phyloP scores from a whole-genome alignment of 2,797 vertebrate species.

The Cottoperca gobio region DNA sequence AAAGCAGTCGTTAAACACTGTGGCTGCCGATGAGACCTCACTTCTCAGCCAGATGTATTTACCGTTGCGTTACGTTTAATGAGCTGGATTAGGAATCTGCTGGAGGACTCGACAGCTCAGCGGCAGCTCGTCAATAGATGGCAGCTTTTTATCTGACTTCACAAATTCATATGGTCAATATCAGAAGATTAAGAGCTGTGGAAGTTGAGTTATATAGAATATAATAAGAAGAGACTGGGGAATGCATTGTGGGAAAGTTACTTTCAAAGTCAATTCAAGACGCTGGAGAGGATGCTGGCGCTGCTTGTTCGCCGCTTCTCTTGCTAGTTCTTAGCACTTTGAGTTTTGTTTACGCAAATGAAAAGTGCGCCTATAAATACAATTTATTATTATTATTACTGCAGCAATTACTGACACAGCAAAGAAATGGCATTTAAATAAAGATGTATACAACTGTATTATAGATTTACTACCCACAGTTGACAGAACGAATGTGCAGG shows the following conservation, averaged over 20 bases:
- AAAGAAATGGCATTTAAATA: background rate
- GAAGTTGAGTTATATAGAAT: background rate
- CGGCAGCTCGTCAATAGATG: slow-evolving; percentile 20
- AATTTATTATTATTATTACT: too few species aligned
- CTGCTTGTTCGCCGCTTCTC: too few species aligned
- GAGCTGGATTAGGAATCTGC: slow-evolving; percentile 48
- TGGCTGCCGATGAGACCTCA: slow-evolving; percentile 17
- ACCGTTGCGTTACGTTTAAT: slow-evolving; percentile 44
- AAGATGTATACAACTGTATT: background rate
- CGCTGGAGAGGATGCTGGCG: too few species aligned
- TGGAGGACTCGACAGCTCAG: slow-evolving; percentile 27
- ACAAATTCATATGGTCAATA: background rate
- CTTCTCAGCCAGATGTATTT: slow-evolving; percentile 53
- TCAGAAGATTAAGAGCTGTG: background rate
- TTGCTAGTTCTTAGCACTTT: too few species aligned
- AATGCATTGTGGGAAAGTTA: fast-evolving
- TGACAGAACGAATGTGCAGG: background rate
- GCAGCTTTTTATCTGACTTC: background rate
- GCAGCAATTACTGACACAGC: background rate
- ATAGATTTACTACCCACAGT: background rate
- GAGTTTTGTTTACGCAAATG: too few species aligned
- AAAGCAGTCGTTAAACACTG: slow-evolving; percentile 62
- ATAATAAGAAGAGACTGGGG: background rate
- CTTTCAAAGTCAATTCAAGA: too few species aligned
- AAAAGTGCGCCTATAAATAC: too few species aligned